Evolutionary conservation across 2,113 vertebrate genomes (phyloP), one percentile per base, ranked within the genome.

Genomic region (Halcyon malimbica): DNA sequence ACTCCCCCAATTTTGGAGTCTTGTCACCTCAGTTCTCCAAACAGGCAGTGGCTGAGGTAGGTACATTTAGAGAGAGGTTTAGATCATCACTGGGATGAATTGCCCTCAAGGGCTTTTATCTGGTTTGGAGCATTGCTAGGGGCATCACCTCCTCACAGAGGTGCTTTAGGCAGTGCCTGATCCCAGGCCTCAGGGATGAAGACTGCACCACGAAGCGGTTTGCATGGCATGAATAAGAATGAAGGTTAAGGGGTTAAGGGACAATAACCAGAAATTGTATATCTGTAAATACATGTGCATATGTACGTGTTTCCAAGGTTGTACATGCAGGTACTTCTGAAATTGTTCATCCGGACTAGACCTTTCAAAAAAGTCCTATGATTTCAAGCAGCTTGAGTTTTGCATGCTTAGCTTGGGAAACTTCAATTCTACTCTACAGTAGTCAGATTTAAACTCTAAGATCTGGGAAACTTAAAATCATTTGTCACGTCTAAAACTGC

Each of bases 61-160:
- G 35, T 16, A 21, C 10, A 9, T 68, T 63, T 28, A 64, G 33
- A 46, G 33, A 37, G 16, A 80, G 5, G 23, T 67, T 89, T 35
- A 16, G 28, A n/a, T 42, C 56, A 31, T 21, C 18, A 5, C 9
- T 53, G 39, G 51, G 12, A 60, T 87, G 24, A 75, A 82, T 75
- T 24, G 0, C 20, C 46, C 19, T 84, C 33, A 28, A n/a, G 67
- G 18, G 26, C 35, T 87, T 29, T 18, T 74, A 23, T 33, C 39
- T 67, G 41, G 5, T 39, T 91, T 84, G 51, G 20, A 53, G 57
- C 14, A 11, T 50, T 1, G 0, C 23, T 6, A 46, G 37, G 9
- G 37, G 42, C 33, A 59, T 7, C 50, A 56, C 53, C 53, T 56
- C 53, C 26, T 73, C 4, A 1, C 2, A 0, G 1, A 53, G 60